These are phyloP conservation scores for Gonocerus acuteangulatus DNA, from an alignment of 2,888 invertebrate species.

Conservation along the genomic window DNA sequence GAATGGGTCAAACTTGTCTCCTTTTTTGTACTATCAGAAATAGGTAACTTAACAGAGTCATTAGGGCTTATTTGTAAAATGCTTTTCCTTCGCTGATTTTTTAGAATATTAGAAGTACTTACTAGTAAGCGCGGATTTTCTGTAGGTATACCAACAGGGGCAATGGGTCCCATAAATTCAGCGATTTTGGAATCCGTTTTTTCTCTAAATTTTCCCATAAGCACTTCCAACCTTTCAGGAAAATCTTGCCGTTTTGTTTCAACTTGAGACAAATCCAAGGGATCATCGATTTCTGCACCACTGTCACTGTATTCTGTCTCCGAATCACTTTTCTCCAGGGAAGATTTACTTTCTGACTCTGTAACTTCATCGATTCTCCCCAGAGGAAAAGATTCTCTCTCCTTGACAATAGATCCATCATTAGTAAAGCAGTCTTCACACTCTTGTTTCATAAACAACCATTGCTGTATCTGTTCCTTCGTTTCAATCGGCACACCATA, in stretches of 20 bases:
- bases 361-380: slow-evolving; percentile 46
- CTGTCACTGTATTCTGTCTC: slow-evolving; percentile 27
- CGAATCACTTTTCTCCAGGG: slow-evolving; percentile 24
- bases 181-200: slow-evolving; percentile 7
- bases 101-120: not conserved
- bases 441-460: slow-evolving; percentile 78
- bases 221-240: slow-evolving; percentile 61
- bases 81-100: slow-evolving; percentile 11
- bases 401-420: slow-evolving; percentile 46
- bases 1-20: slow-evolving; percentile 64
- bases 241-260: slow-evolving; percentile 50
- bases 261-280: slow-evolving; percentile 23
- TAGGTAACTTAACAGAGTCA: slow-evolving; percentile 36
- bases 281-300: slow-evolving; percentile 30
- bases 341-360: slow-evolving; percentile 38
- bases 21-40: slow-evolving; percentile 57
- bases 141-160: not conserved
- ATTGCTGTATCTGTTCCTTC: slow-evolving; percentile 69
- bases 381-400: slow-evolving; percentile 49
- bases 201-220: slow-evolving; percentile 52
- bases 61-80: not conserved
- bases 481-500: slow-evolving; percentile 59
- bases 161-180: not conserved
- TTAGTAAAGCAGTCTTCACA: slow-evolving; percentile 71
- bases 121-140: not conserved